Evolutionary conservation across 2,113 vertebrate genomes (phyloP).

Genomic region (Catharus bicknelli): DNA sequence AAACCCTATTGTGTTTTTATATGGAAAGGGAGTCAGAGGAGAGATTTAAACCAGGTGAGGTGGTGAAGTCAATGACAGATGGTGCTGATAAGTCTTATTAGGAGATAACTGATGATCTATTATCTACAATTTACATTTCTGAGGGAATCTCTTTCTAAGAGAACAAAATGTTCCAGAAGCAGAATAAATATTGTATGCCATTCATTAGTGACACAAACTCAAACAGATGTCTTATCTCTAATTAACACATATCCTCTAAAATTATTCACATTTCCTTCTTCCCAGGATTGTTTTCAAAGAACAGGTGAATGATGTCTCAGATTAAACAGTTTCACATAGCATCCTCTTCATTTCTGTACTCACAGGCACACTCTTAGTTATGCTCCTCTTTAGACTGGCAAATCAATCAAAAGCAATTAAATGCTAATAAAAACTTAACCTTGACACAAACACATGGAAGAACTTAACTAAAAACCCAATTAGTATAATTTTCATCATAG

Average conservation of each 20-base stretch:
- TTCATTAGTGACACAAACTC: slow-evolving; percentile 19
- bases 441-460: background rate
- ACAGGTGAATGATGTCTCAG: background rate
- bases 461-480: background rate
- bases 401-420: background rate
- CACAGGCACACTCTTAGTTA: background rate
- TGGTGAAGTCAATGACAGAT: background rate
- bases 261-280: background rate
- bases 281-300: background rate
- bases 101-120: background rate
- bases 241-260: slow-evolving; percentile 21
- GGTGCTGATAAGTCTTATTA: background rate
- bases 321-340: background rate
- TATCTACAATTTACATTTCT: background rate
- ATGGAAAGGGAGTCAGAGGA: background rate
- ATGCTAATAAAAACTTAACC: background rate
- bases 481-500: background rate
- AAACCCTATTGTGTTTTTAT: background rate
- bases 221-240: slow-evolving; percentile 46
- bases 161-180: slow-evolving; percentile 11
- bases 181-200: slow-evolving; percentile 9
- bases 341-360: background rate
- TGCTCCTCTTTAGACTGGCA: background rate
- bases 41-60: background rate
- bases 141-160: background rate